These are phyloP conservation scores for Callaeas wilsoni DNA, from an alignment of 2,113 vertebrate genomes.

Conservation along the genomic window DNA sequence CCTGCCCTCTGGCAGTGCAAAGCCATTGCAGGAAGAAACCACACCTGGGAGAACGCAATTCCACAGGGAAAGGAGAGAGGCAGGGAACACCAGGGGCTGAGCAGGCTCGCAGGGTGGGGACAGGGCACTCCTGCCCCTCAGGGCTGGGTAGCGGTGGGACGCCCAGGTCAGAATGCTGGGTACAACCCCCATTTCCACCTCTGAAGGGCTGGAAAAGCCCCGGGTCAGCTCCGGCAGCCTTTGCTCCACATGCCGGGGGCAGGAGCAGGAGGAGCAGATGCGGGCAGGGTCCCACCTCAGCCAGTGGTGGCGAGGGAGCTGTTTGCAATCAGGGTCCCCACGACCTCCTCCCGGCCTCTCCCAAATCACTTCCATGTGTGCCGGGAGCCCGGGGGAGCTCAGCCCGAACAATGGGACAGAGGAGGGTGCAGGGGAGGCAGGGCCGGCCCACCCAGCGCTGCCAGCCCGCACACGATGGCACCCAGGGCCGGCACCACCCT, in stretches of 20 bases:
- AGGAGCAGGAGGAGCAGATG: neutral
- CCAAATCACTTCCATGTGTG: neutral
- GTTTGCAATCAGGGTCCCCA: constrained; percentile 12
- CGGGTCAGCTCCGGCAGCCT: neutral
- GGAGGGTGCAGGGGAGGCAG: neutral
- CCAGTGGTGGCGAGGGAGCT: neutral
- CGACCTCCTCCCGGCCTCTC: neutral
- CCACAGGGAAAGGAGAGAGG: neutral
- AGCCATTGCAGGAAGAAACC: accelerated
- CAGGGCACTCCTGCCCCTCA: accelerated
- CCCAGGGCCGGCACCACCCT: neutral
- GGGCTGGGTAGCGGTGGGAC: neutral
- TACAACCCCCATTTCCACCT: neutral
- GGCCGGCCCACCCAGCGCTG: neutral
- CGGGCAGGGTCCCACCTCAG: neutral
- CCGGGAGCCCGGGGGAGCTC: neutral
- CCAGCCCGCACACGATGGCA: neutral
- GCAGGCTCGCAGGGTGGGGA: neutral
- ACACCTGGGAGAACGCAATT: neutral
- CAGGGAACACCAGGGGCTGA: neutral
- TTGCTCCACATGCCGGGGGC: accelerated
- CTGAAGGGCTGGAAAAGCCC: neutral
- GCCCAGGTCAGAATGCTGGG: neutral
- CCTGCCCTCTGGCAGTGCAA: too few species aligned
- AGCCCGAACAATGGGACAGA: neutral